Conservation (phyloP, 2,888 invertebrate species). For the Phlogophora meticulosa region DNA sequence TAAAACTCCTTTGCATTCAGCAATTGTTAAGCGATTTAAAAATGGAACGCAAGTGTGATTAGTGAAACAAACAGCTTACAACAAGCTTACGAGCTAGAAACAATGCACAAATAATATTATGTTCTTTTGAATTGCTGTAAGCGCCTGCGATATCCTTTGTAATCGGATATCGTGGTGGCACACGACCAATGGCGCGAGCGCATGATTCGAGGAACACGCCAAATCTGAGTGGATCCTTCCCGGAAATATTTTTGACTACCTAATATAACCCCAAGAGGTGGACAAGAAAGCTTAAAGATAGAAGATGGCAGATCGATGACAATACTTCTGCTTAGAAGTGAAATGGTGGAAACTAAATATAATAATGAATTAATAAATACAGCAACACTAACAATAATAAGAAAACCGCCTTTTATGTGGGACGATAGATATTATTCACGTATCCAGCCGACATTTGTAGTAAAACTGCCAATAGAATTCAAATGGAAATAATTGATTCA, state of each 20-base stretch:
- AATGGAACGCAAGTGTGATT: constrained; percentile 11
- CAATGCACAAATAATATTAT: constrained; percentile 34
- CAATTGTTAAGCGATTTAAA: not conserved
- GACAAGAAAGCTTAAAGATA: not conserved
- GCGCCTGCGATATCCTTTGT: constrained; percentile 61
- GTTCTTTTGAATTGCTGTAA: constrained; percentile 40
- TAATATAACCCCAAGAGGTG: constrained; percentile 21
- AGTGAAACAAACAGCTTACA: constrained; percentile 38
- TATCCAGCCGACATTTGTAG: not conserved
- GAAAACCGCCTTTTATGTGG: not conserved
- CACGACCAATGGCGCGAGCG: constrained; percentile 69
- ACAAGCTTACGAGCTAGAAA: constrained; percentile 22
- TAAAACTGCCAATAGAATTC: constrained; percentile 18
- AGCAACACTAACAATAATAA: not conserved
- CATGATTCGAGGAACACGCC: constrained; percentile 74
- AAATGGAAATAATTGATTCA: constrained; percentile 32
- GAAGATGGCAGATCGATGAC: not conserved
- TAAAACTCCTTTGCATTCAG: not conserved
- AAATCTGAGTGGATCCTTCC: constrained; percentile 72
- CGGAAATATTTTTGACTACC: constrained; percentile 72
- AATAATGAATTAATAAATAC: not conserved
- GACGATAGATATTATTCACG: constrained; percentile 1
- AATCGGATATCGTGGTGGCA: constrained; percentile 71
- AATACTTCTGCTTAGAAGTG: too few relatives aligned
- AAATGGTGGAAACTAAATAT: not conserved